These are phyloP conservation scores for Enhydra lutris DNA, from an alignment of 2,113 vertebrate species.

Conservation along the genomic window DNA sequence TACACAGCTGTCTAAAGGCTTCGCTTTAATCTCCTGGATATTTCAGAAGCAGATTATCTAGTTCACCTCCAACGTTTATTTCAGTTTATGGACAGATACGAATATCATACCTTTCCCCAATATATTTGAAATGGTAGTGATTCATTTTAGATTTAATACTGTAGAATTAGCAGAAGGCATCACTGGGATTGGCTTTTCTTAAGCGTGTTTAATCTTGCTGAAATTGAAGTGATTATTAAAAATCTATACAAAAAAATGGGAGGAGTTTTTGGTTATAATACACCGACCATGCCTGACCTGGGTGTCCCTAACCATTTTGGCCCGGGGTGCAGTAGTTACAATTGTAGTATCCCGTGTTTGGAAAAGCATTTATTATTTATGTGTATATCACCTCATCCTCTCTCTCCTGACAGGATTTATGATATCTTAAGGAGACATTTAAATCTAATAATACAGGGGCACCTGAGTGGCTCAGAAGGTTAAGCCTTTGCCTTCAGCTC, in stretches of 20 bases:
- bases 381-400: not conserved
- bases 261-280: not conserved
- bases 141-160: not conserved
- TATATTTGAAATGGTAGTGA: not conserved
- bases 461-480: too few species aligned
- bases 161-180: conserved; percentile 6
- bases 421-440: not conserved
- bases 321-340: not conserved
- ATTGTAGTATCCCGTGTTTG: not conserved
- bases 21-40: not conserved
- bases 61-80: not conserved
- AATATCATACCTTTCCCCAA: not conserved
- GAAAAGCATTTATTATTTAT: not conserved
- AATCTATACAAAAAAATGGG: not conserved
- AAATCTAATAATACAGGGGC: not conserved
- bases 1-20: not conserved
- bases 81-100: conserved; percentile 24
- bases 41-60: conserved; percentile 32
- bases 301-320: not conserved
- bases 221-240: conserved; percentile 30
- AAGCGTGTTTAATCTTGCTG: not conserved
- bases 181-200: conserved; percentile 8
- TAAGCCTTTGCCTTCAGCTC: too few species aligned
- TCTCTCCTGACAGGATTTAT: not conserved
- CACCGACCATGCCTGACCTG: not conserved